Evolutionary conservation across 1,140 invertebrate species (phyloP), one percentile per base, ranked within the genome.

Genomic region (Zaprionus taronus): DNA sequence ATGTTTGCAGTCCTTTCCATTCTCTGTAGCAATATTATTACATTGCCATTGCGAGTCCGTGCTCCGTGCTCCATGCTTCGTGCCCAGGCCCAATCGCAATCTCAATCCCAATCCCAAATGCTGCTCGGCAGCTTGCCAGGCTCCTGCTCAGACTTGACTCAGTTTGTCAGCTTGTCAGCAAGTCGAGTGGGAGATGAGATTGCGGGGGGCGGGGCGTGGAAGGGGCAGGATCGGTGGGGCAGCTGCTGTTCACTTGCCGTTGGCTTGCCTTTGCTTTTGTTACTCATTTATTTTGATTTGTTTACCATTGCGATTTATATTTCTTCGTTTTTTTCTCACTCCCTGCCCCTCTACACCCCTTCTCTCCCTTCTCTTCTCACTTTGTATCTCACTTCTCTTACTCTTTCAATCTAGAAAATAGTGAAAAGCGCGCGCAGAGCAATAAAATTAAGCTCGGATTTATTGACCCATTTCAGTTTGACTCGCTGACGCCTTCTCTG

Each of bases 241-340:
- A 49, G 60, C 67, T 79, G 66, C 72, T 79, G 66, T 47, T 65
- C 63, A 62, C 51, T 62, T 61, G 38, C 41, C 15, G 38, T 41
- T 41, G 38, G 38, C 57, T 66, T 63, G 72, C 63, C 77, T 64
- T 44, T 74, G 85, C 79, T 77, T 90, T 90, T 90, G 85, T 85
- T 90, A 90, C 85, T 90, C 85, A 90, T 90, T 90, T 90, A 90
- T 90, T 90, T 90, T 90, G 85, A 90, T 90, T 90, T 90, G 85
- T 90, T 90, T 90, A 90, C 85, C 77, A 90, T 90, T 90, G 85
- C 85, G 85, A 90, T 84, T 90, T 90, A 90, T 90, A 90, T 90
- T 89, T 87, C 74, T 89, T 89, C 83, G 73, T 72, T 80, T 75
- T 75, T 49, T 47, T 69, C 49, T 61, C 55, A 62, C 38, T 41